These are phyloP conservation scores for Xenopus petersii DNA, from an alignment of 2,797 vertebrate genomes.

Conservation along the genomic window DNA sequence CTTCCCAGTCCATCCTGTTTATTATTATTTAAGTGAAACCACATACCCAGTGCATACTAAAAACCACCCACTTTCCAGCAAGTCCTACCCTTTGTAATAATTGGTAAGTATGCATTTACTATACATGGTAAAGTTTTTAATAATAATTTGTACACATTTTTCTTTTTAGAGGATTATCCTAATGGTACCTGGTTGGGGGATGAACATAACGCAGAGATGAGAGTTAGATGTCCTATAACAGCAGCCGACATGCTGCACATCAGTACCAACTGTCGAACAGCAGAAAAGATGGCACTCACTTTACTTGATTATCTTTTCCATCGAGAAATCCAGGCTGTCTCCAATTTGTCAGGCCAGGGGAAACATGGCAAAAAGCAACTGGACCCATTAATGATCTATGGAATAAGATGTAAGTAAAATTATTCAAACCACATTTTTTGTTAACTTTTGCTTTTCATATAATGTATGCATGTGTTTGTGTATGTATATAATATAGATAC, in stretches of 20 bases:
- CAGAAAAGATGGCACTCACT: conserved; percentile 96
- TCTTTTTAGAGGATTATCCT: conserved; percentile 85
- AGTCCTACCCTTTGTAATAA: too few relatives aligned
- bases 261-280: conserved; percentile 93
- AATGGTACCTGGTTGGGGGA: conserved; percentile 93
- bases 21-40: too few relatives aligned
- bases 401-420: conserved; percentile 88
- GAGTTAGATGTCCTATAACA: conserved; percentile 89
- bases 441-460: too few relatives aligned
- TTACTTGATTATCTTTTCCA: conserved; percentile 96
- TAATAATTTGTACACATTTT: neutral
- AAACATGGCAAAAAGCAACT: conserved; percentile 98
- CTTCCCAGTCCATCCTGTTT: too few relatives aligned
- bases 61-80: too few relatives aligned
- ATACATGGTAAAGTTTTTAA: too few relatives aligned
- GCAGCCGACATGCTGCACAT: conserved; percentile 94
- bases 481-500: too few relatives aligned
- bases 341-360: conserved; percentile 95
- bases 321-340: conserved; percentile 94
- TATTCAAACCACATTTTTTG: neutral
- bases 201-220: conserved; percentile 92
- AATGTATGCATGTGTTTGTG: too few relatives aligned
- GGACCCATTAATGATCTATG: conserved; percentile 97
- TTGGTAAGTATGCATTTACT: too few relatives aligned
- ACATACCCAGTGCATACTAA: too few relatives aligned